Base-by-base conservation (phyloP, 2,888 invertebrate genomes). In the Neoitamus cyanurus region DNA sequence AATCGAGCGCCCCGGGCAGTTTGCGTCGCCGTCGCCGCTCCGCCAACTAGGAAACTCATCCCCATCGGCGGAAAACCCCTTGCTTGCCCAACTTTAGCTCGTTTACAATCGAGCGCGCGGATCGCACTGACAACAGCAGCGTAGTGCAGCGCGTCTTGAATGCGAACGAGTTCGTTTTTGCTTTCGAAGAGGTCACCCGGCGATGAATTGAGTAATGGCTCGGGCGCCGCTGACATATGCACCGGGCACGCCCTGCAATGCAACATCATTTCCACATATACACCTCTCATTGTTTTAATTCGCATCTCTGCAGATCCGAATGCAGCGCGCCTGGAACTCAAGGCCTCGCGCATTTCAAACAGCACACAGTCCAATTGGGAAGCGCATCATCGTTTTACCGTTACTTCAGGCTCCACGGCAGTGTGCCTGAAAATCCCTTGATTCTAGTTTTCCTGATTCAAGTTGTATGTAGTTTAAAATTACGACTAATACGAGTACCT, bases 1-100 rank as follows among this genome's bases (percentile, higher is more conserved):
- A 83, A 83, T 83, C 37, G 78, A 85, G 70, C 34, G 83, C 83
- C 82, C 84, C 72, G 15, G 58, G 80, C 80, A 46, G 30, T 25
- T 78, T 25, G 13, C 7, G 28, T 37, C 37, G 20, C 34, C 34
- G 42, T 42, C 9, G 20, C 34, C n/a, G 28, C 75, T 2, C 9
- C 28, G 31, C 78, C 73, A 34, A 48, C 48, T 15, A 48, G n/a
- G 6, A 42, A 48, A 58, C 48, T 80, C 80, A 80, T 80, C 80
- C 68, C 48, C 34, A 11, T 68, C 58, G n/a, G 46, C 77, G 36
- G 25, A 3, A 20, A 28, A 46, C 77, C 46, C 37, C 36, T 20
- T 77, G 25, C 77, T 42, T 73, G 70, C 13, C 25, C 46, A 28
- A 28, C 20, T 25, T 36, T 2, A 34, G n/a, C 42, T 46, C 25